Percentiles rank a stretch among this genome's conserved stretches.
Evolutionary conservation across 35 echinoderm and acorn worm species (phyloP).

Genomic region (Hemicentrotus pulcherrimus): DNA sequence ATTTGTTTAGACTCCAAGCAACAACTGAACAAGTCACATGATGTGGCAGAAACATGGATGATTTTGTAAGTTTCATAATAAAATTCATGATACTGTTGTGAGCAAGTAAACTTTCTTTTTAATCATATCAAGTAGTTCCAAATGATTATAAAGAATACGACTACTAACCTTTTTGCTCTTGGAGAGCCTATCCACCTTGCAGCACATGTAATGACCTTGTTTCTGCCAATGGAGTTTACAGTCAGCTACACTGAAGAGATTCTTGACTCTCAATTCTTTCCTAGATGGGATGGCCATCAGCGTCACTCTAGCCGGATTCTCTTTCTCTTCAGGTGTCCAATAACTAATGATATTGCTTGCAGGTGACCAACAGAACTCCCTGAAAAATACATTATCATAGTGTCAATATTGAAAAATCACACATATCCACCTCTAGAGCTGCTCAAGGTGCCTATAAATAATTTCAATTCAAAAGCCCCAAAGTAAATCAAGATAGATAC

Average conservation of each 20-base stretch:
- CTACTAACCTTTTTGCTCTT: conserved; percentile 91
- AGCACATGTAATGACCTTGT: conserved; percentile 83
- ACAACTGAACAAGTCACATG: conserved; percentile 30
- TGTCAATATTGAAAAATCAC: too few relatives aligned
- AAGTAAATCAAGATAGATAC: too few relatives aligned
- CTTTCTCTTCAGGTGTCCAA: conserved; percentile 87
- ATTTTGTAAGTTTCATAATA: not conserved
- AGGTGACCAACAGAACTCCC: conserved; percentile 97
- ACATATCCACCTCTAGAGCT: too few relatives aligned
- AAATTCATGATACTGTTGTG: too few relatives aligned
- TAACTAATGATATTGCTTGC: conserved; percentile 77
- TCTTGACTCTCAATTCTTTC: conserved; percentile 87
- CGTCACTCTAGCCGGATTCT: conserved; percentile 91
- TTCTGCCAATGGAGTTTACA: conserved; percentile 99
- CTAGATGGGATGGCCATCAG: conserved; percentile 87
- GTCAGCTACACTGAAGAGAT: conserved; percentile 93
- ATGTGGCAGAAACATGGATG: conserved; percentile 45
- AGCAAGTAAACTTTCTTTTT: too few relatives aligned
- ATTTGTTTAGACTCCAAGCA: conserved; percentile 37
- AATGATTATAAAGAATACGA: not conserved
- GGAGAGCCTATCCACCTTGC: conserved; percentile 86
- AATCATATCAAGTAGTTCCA: too few relatives aligned
- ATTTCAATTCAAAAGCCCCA: too few relatives aligned
- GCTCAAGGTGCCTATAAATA: too few relatives aligned
- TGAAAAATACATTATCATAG: conserved; percentile 2